Conservation (phyloP, 53 echinoderm and acorn worm genomes). For the Paracentrotus lividus region DNA sequence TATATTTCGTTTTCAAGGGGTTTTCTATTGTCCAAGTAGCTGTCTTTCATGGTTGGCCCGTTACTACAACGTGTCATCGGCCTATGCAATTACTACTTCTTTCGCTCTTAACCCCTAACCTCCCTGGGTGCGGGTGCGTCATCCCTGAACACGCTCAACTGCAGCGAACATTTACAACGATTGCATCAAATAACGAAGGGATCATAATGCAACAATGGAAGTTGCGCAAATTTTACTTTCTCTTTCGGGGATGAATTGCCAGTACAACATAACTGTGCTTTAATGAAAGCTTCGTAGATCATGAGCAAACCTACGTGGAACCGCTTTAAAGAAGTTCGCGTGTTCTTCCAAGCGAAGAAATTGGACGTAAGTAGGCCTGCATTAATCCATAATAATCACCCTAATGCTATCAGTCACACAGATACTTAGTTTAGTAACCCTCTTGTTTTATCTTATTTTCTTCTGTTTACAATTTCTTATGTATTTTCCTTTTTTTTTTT, state of each 20-base stretch:
- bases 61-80: conserved; percentile 69
- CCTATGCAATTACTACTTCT: conserved; percentile 75
- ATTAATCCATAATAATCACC: too few relatives aligned
- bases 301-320: conserved; percentile 69
- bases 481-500: too few relatives aligned
- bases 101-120: conserved; percentile 60
- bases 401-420: too few relatives aligned
- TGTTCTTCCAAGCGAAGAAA: conserved; percentile 68
- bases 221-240: conserved; percentile 24
- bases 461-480: too few relatives aligned
- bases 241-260: conserved; percentile 32
- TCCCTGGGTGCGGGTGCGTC: conserved; percentile 73
- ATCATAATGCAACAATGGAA: conserved; percentile 58
- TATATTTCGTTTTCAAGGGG: conserved; percentile 34
- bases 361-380: conserved; percentile 77
- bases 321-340: conserved; percentile 53
- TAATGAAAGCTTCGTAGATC: conserved; percentile 6
- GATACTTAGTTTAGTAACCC: too few relatives aligned
- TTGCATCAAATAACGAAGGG: conserved; percentile 44
- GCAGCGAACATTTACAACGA: conserved; percentile 67
- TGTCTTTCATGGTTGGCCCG: conserved; percentile 28
- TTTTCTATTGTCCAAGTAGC: conserved; percentile 58
- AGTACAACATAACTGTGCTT: conserved; percentile 43
- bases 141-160: conserved; percentile 71
- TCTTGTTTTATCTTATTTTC: too few relatives aligned